A percentile compares a stretch with the other conserved stretches of the same genome.
Conservation (phyloP, 2,888 invertebrate genomes). For the Erannis defoliaria region DNA sequence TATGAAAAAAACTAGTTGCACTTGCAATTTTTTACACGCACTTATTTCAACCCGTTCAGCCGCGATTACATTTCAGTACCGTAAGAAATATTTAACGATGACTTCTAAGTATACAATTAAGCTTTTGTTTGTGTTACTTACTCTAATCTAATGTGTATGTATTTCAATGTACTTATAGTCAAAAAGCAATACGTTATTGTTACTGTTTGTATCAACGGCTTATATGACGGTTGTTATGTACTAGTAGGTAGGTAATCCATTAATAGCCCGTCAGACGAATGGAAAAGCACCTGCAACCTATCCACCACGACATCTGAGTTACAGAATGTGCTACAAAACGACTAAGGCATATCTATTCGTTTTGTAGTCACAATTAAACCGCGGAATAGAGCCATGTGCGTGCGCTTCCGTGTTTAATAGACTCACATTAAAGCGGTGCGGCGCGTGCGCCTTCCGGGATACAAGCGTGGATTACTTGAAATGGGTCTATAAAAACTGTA, state of each 20-base stretch:
- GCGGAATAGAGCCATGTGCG: conserved; percentile 58
- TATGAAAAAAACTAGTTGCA: not conserved
- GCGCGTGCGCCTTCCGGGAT: conserved; percentile 59
- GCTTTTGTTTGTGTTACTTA: too few species aligned
- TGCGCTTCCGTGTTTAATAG: conserved; percentile 70
- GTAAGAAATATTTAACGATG: too few species aligned
- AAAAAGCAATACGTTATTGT: not conserved
- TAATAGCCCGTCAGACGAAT: not conserved
- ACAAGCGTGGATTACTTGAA: conserved; percentile 45
- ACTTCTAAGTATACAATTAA: too few species aligned
- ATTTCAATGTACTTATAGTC: too few species aligned
- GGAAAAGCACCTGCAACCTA: not conserved
- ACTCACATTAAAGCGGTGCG: conserved; percentile 47
- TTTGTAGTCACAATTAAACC: conserved; percentile 40
- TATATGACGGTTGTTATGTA: not conserved
- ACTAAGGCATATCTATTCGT: conserved; percentile 17
- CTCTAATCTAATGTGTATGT: too few species aligned
- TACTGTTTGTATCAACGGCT: not conserved
- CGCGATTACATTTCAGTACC: too few species aligned
- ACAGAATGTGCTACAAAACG: conserved; percentile 30
- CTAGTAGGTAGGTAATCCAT: not conserved
- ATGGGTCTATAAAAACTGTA: conserved; percentile 6
- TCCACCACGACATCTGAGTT: not conserved
- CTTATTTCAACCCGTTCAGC: too few species aligned
- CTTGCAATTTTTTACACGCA: too few species aligned